Percentiles rank a stretch among this genome's conserved stretches.
These are phyloP conservation scores for Cladorhizidae sp. DNA, from an alignment of 37 sponge, comb jelly and placozoan genomes.

Conservation along the genomic window DNA sequence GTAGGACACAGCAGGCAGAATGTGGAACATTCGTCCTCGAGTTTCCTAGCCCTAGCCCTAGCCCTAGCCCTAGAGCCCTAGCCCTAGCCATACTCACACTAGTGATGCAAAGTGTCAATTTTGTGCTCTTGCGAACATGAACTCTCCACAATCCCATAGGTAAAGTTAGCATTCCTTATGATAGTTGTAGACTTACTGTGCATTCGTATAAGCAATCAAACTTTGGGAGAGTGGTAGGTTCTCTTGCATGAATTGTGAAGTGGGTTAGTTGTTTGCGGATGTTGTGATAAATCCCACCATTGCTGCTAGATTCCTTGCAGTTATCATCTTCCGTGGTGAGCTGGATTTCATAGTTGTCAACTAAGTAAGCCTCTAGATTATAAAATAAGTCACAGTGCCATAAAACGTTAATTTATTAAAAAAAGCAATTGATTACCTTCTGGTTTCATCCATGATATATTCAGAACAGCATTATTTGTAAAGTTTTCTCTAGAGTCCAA, in stretches of 20 bases:
- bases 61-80: too few relatives aligned
- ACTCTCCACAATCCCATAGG: too few relatives aligned
- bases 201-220: neutral
- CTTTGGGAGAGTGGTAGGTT: neutral
- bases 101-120: too few relatives aligned
- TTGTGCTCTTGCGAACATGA: too few relatives aligned
- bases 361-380: neutral
- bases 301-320: neutral
- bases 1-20: too few relatives aligned
- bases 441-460: conserved; percentile 26
- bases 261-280: neutral
- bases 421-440: neutral
- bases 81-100: too few relatives aligned
- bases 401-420: neutral
- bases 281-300: neutral
- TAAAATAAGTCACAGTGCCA: neutral
- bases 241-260: neutral
- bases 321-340: neutral
- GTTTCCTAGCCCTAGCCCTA: too few relatives aligned
- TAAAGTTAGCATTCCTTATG: too few relatives aligned
- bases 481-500: conserved; percentile 9
- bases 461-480: neutral
- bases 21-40: too few relatives aligned
- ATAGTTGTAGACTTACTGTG: conserved; percentile 11
- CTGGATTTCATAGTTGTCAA: neutral